Conservation (phyloP, 2,888 invertebrate species). For the Sesamia inferens region DNA sequence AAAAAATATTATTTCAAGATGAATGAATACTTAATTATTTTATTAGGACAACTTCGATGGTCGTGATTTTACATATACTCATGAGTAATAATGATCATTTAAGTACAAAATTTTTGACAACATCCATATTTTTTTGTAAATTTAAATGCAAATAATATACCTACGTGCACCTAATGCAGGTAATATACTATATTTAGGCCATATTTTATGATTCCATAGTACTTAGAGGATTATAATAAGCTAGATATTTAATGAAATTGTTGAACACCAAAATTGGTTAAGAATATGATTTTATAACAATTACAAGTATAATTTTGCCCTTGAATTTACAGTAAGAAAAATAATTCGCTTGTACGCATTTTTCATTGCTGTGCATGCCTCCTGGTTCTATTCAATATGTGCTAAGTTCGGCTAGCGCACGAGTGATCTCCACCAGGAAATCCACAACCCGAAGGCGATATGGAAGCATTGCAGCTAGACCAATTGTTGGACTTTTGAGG, state of each 20-base stretch:
- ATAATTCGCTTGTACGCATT: neutral
- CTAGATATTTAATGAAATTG: too few relatives aligned
- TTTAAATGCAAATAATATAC: neutral
- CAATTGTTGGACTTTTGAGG: too few relatives aligned
- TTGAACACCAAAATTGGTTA: neutral
- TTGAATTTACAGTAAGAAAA: neutral
- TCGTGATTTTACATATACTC: slow-evolving; percentile 4
- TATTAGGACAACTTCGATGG: neutral
- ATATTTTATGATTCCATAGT: neutral
- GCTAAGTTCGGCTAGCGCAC: neutral
- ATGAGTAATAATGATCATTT: slow-evolving; percentile 6
- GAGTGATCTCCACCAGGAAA: neutral
- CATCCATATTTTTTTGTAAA: slow-evolving; percentile 1
- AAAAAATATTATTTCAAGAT: neutral
- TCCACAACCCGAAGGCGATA: too few relatives aligned
- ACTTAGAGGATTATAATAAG: neutral
- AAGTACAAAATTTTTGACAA: slow-evolving; percentile 11
- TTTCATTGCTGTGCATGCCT: neutral
- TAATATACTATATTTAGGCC: neutral
- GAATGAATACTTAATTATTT: neutral
- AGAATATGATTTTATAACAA: neutral
- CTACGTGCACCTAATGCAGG: too few relatives aligned
- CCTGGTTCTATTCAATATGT: neutral
- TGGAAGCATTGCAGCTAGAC: too few relatives aligned
- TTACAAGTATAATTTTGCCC: neutral